Evolutionary conservation across 2,888 invertebrate species (phyloP).

Genomic region (Lithophane socia): DNA sequence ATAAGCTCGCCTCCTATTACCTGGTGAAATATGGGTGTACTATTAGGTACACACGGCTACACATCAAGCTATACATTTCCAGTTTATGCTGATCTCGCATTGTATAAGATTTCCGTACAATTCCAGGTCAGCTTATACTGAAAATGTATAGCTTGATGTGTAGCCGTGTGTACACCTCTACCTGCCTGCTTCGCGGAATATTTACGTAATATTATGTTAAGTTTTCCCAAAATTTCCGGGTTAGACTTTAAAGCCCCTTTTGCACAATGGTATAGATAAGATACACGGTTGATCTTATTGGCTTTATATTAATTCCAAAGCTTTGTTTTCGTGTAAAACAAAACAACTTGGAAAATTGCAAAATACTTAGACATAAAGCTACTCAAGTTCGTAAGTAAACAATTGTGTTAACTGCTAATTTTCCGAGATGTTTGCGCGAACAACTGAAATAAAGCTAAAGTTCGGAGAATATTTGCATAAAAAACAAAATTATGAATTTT

Average conservation of each 20-base stretch:
- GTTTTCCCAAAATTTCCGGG: background rate
- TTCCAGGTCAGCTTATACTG: too few species aligned
- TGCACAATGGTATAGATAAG: background rate
- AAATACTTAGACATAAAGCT: slow-evolving; percentile 7
- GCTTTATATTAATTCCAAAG: background rate
- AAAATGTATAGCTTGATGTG: too few species aligned
- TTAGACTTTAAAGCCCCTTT: background rate
- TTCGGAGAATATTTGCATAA: slow-evolving; percentile 21
- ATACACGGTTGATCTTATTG: background rate
- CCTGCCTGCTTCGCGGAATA: too few species aligned
- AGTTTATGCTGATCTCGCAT: too few species aligned
- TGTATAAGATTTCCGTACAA: too few species aligned
- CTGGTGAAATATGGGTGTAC: too few species aligned
- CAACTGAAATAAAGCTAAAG: slow-evolving; percentile 2
- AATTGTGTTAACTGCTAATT: slow-evolving; percentile 11
- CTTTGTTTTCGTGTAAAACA: background rate
- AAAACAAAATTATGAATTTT: slow-evolving; percentile 24
- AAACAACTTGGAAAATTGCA: slow-evolving; percentile 24
- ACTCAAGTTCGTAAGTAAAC: slow-evolving; percentile 22
- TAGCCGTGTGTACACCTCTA: too few species aligned
- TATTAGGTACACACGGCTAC: too few species aligned
- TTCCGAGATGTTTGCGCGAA: slow-evolving; percentile 22
- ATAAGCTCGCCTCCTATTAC: too few species aligned
- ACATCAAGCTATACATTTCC: too few species aligned
- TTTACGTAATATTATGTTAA: too few species aligned